Evolutionary conservation across 2,888 invertebrate species (phyloP).

Genomic region (Lomographa bimaculata): DNA sequence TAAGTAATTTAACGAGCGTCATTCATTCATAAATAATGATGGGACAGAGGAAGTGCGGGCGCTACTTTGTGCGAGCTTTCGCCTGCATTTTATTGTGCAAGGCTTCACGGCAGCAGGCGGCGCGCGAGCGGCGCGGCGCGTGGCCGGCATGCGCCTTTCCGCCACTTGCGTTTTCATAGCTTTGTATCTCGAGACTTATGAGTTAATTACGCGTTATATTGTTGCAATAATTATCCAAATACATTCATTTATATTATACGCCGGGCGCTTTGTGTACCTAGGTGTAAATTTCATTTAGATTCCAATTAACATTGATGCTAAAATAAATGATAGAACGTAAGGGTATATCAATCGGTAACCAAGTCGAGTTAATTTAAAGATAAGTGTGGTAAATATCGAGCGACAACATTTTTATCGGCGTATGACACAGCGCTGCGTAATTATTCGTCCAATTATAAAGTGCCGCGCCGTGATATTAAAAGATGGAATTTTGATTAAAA

Average conservation of each 20-base stretch:
- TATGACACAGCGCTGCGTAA: slow-evolving; percentile 65
- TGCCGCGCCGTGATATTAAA: slow-evolving; percentile 65
- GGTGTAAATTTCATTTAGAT: slow-evolving; percentile 5
- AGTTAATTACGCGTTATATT: slow-evolving; percentile 12
- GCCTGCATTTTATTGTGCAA: slow-evolving; percentile 3
- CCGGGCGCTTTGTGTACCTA: slow-evolving; percentile 1
- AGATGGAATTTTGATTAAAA: slow-evolving; percentile 77
- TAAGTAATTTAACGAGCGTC: not conserved
- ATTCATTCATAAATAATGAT: slow-evolving; percentile 5
- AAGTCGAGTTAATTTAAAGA: slow-evolving; percentile 41
- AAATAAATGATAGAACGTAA: slow-evolving; percentile 9
- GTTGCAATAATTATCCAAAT: slow-evolving; percentile 7
- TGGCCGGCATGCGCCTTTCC: slow-evolving; percentile 45
- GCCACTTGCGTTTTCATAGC: slow-evolving; percentile 42
- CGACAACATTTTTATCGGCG: slow-evolving; percentile 53
- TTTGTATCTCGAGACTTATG: slow-evolving; percentile 6
- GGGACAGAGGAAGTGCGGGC: not conserved
- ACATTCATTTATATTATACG: slow-evolving; percentile 1
- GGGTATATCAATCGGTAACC: slow-evolving; percentile 3
- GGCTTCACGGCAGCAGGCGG: slow-evolving; percentile 33
- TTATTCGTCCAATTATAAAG: slow-evolving; percentile 70
- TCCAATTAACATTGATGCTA: slow-evolving; percentile 1
- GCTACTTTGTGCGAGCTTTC: slow-evolving; percentile 11
- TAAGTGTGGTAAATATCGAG: slow-evolving; percentile 47
- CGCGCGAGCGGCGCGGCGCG: slow-evolving; percentile 43